Evolutionary conservation across 35 echinoderm and acorn worm genomes (phyloP).

Genomic region (Apostichopus parvimensis): DNA sequence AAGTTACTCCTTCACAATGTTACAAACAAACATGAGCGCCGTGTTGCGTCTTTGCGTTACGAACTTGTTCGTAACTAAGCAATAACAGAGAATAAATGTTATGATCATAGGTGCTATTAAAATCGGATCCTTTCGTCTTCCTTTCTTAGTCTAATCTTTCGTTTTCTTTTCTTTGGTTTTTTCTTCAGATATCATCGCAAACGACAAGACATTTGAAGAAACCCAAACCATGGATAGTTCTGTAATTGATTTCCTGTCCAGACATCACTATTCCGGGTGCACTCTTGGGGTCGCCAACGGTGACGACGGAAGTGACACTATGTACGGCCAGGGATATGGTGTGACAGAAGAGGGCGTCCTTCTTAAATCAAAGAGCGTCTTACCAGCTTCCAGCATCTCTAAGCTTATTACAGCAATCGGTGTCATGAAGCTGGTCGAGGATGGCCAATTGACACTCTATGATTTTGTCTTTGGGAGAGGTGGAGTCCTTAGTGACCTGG

Average conservation of each 20-base stretch:
- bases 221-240: conserved; percentile 48
- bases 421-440: conserved; percentile 77
- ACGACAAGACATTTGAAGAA: conserved; percentile 42
- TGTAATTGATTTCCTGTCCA: conserved; percentile 68
- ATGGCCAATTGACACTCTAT: conserved; percentile 49
- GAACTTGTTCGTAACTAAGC: no score
- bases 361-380: conserved; percentile 70
- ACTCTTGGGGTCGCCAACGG: conserved; percentile 71
- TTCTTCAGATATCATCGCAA: conserved; percentile 61
- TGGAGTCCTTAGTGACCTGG: conserved; percentile 62
- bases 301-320: conserved; percentile 14
- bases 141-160: no score
- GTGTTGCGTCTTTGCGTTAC: no score
- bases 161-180: not conserved
- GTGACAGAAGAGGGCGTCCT: conserved; percentile 27
- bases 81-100: no score
- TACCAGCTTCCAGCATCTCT: conserved; percentile 92
- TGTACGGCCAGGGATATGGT: conserved; percentile 89
- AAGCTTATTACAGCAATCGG: conserved; percentile 92
- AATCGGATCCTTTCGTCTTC: no score
- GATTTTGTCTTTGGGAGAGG: conserved; percentile 83
- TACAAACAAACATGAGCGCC: no score
- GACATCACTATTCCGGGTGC: conserved; percentile 84
- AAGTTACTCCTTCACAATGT: no score
- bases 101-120: no score